These are phyloP conservation scores for Nephotettix cincticeps DNA, from an alignment of 1,140 invertebrate genomes.

Conservation along the genomic window DNA sequence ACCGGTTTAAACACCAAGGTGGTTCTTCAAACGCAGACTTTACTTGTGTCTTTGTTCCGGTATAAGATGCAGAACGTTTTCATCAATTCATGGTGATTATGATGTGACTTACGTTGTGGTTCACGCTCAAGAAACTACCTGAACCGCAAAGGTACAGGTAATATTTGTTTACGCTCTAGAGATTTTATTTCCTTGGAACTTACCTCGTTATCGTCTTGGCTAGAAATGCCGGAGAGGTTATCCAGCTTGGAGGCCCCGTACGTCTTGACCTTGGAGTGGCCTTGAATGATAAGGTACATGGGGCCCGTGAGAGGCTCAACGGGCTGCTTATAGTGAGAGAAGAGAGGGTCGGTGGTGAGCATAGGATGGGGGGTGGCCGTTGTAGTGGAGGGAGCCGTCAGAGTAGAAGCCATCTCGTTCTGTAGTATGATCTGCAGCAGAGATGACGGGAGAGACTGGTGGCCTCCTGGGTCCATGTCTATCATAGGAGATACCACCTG, in stretches of 20 bases:
- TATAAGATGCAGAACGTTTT: no score
- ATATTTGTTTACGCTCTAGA: no score
- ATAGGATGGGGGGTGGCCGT: background rate
- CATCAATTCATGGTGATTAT: no score
- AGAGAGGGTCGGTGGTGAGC: conserved; percentile 53
- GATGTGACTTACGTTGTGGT: no score
- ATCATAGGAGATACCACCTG: conserved; percentile 7
- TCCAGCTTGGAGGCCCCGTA: conserved; percentile 63
- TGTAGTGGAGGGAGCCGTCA: background rate
- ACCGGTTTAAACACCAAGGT: no score
- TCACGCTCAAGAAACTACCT: no score
- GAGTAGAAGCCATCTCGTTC: conserved; percentile 14
- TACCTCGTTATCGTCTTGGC: conserved; percentile 37
- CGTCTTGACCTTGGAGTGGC: conserved; percentile 79
- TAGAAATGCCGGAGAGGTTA: conserved; percentile 19
- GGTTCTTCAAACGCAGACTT: no score
- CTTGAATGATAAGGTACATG: conserved; percentile 77
- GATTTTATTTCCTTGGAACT: no score
- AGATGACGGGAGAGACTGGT: conserved; percentile 6
- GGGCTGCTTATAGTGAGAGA: conserved; percentile 64
- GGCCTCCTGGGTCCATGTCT: background rate
- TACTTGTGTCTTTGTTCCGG: no score
- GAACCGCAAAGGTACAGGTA: no score
- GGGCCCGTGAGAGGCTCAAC: conserved; percentile 60
- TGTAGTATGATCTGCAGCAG: conserved; percentile 6